Conservation (phyloP, 2,888 invertebrate genomes). For the Noctua comes region DNA sequence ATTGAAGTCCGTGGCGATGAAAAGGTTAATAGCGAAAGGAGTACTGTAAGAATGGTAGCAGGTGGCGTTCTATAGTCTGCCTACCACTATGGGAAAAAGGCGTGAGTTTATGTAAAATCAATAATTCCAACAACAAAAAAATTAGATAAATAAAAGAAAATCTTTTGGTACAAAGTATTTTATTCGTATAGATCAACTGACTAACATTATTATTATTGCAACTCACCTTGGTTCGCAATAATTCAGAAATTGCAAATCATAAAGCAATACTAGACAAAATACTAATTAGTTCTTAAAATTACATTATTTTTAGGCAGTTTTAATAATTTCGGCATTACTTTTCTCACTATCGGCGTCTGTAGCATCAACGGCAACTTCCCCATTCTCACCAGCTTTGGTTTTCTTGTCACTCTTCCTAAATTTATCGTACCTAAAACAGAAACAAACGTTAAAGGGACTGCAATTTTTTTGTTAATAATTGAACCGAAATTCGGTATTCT, state of each 20-base stretch:
- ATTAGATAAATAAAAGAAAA: neutral
- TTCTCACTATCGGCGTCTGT: constrained; percentile 81
- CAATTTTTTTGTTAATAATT: neutral
- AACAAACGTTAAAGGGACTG: neutral
- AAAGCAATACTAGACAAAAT: constrained; percentile 9
- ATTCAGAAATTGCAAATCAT: constrained; percentile 36
- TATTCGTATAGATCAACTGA: constrained; percentile 27
- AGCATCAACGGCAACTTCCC: constrained; percentile 79
- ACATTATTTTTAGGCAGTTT: constrained; percentile 73
- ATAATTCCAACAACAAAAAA: neutral
- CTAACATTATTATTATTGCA: constrained; percentile 28
- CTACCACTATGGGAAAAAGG: too few relatives aligned
- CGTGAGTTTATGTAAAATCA: neutral
- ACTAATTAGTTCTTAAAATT: constrained; percentile 29
- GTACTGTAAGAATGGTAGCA: too few relatives aligned
- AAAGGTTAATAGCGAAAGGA: too few relatives aligned
- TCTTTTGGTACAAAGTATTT: constrained; percentile 29
- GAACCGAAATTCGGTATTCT: neutral
- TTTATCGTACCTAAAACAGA: constrained; percentile 89
- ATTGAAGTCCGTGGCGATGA: too few relatives aligned
- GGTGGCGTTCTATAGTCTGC: too few relatives aligned
- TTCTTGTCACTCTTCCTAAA: constrained; percentile 92
- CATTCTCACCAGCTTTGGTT: constrained; percentile 82
- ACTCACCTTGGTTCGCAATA: constrained; percentile 6
- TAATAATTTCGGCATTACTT: constrained; percentile 78